Evolutionary conservation across 2,888 invertebrate genomes (phyloP).

Genomic region (Eledona agricola): DNA sequence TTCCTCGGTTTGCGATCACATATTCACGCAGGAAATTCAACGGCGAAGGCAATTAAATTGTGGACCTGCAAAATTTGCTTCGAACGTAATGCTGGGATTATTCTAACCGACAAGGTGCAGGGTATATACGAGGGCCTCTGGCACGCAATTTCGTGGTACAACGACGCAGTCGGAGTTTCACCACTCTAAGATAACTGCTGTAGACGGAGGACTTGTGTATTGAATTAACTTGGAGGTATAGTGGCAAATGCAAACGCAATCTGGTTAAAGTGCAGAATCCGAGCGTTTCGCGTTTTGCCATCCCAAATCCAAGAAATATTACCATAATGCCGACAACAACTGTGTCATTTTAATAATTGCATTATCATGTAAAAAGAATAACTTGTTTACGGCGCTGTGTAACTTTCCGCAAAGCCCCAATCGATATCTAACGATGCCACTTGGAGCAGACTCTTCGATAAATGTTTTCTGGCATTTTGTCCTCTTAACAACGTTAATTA

Average conservation of each 20-base stretch:
- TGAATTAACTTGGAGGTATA: slow-evolving; percentile 32
- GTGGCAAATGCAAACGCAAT: slow-evolving; percentile 30
- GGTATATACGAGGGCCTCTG: slow-evolving; percentile 30
- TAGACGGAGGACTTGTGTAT: slow-evolving; percentile 33
- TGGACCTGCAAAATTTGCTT: slow-evolving; percentile 39
- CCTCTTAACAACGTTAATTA: slow-evolving; percentile 16
- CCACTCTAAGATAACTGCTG: slow-evolving; percentile 34
- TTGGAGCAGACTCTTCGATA: too few species aligned
- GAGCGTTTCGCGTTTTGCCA: too few species aligned
- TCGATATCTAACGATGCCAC: too few species aligned
- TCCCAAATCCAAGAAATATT: too few species aligned
- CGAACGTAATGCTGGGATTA: slow-evolving; percentile 39
- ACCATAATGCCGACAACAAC: too few species aligned
- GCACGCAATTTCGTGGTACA: slow-evolving; percentile 33
- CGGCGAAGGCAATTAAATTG: slow-evolving; percentile 39
- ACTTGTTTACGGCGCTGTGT: too few species aligned
- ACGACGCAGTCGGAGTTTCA: slow-evolving; percentile 31
- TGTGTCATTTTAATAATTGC: too few species aligned
- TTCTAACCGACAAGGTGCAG: slow-evolving; percentile 38
- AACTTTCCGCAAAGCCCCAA: too few species aligned
- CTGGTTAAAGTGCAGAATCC: slow-evolving; percentile 19
- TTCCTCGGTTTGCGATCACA: slow-evolving; percentile 27
- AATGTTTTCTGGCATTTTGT: slow-evolving; percentile 7
- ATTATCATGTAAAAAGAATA: too few species aligned
- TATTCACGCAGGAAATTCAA: slow-evolving; percentile 25